These are phyloP conservation scores for Cinara cedri DNA, from an alignment of 2,888 invertebrate genomes.

Conservation along the genomic window DNA sequence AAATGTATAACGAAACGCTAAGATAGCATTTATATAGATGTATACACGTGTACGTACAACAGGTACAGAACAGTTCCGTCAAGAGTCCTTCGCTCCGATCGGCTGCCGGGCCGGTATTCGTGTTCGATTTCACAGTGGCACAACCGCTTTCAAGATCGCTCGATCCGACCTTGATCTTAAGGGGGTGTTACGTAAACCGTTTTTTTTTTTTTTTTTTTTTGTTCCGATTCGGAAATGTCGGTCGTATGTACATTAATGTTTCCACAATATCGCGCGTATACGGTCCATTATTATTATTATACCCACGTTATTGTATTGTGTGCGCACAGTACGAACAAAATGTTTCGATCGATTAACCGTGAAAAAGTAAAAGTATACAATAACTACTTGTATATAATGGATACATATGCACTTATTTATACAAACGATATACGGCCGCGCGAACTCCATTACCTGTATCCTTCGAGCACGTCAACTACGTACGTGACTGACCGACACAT, in stretches of 20 bases:
- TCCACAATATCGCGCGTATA: neutral
- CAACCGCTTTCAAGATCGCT: slow-evolving; percentile 35
- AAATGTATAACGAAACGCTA: slow-evolving; percentile 18
- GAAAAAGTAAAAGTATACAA: neutral
- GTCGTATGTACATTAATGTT: neutral
- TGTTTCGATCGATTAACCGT: neutral
- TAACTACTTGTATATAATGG: neutral
- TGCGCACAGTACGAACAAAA: neutral
- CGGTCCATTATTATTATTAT: neutral
- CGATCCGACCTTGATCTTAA: slow-evolving; percentile 14
- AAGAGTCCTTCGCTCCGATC: neutral
- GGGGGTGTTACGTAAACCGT: slow-evolving; percentile 37
- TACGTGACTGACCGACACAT: no score
- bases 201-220: neutral
- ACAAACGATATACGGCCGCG: no score
- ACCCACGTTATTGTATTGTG: no score
- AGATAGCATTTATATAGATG: neutral
- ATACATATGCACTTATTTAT: no score
- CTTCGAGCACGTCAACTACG: no score
- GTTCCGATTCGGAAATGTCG: neutral
- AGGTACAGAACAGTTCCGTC: slow-evolving; percentile 8
- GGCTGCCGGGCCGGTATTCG: neutral
- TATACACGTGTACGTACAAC: no score
- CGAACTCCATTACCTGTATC: no score
- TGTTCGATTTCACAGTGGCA: slow-evolving; percentile 17